Conservation (phyloP, 2,888 invertebrate species). For the Coecobrya sp. region DNA sequence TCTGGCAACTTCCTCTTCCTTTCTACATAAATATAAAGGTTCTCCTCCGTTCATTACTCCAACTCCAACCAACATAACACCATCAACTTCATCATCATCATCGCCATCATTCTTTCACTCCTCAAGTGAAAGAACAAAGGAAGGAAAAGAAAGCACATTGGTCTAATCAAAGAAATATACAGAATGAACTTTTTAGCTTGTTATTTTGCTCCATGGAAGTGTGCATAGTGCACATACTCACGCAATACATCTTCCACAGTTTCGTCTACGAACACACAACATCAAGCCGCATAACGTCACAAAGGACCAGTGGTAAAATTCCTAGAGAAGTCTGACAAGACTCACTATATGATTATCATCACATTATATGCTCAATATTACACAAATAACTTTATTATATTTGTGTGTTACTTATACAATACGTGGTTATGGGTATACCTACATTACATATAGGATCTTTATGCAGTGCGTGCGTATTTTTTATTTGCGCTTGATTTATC, state of each 20-base stretch:
- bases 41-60: background rate
- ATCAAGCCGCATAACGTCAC: background rate
- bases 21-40: background rate
- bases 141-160: constrained; percentile 20
- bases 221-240: background rate
- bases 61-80: constrained; percentile 3
- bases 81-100: constrained; percentile 28
- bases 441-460: background rate
- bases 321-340: background rate
- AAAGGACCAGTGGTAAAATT: constrained; percentile 38
- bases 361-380: background rate
- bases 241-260: background rate
- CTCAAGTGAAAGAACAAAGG: constrained; percentile 48
- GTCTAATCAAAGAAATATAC: constrained; percentile 50
- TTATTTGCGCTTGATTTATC: constrained; percentile 43
- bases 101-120: constrained; percentile 7
- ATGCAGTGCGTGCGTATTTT: constrained; percentile 9
- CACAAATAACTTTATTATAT: background rate
- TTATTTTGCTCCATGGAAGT: constrained; percentile 40
- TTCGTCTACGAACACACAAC: background rate
- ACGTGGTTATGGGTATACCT: background rate
- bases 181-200: constrained; percentile 49
- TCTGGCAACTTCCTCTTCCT: constrained; percentile 4
- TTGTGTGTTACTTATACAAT: background rate
- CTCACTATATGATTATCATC: background rate